A percentile compares a stretch with the other conserved stretches of the same genome.
These are phyloP conservation scores for Tetranychus urticae DNA, from an alignment of 1,140 invertebrate genomes.

Conservation along the genomic window DNA sequence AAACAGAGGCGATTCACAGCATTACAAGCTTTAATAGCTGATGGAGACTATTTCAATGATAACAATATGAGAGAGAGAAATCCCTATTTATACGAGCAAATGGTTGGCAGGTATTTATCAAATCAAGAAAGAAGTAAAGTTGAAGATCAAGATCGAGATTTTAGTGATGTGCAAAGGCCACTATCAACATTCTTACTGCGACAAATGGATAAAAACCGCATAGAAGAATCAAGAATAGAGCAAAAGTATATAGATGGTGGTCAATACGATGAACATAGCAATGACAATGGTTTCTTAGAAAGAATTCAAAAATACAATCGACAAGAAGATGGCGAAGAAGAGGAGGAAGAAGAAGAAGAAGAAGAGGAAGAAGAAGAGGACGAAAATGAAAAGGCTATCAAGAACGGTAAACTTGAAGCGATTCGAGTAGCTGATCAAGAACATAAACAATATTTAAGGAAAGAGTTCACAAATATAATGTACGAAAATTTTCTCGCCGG, in stretches of 20 bases:
- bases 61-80: slow-evolving; percentile 74
- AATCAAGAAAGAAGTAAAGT: slow-evolving; percentile 35
- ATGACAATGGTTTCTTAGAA: not conserved
- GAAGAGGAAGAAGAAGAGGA: slow-evolving; percentile 2
- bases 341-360: not conserved
- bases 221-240: not conserved
- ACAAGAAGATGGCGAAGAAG: not conserved
- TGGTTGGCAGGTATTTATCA: slow-evolving; percentile 57
- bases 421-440: slow-evolving; percentile 8
- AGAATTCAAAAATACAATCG: too few species aligned
- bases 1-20: slow-evolving; percentile 53
- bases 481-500: slow-evolving; percentile 61
- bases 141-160: slow-evolving; percentile 18
- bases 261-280: not conserved
- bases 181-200: not conserved
- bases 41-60: slow-evolving; percentile 61
- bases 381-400: slow-evolving; percentile 16
- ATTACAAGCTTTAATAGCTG: slow-evolving; percentile 39
- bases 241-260: not conserved
- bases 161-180: not conserved
- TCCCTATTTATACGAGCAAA: slow-evolving; percentile 61
- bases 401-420: not conserved
- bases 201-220: not conserved
- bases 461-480: slow-evolving; percentile 69
- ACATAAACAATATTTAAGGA: slow-evolving; percentile 31